Percentiles rank a stretch among this genome's conserved stretches.
phyloP scores from a whole-genome alignment of 2,888 invertebrate species.

The Drosophila pegasa region DNA sequence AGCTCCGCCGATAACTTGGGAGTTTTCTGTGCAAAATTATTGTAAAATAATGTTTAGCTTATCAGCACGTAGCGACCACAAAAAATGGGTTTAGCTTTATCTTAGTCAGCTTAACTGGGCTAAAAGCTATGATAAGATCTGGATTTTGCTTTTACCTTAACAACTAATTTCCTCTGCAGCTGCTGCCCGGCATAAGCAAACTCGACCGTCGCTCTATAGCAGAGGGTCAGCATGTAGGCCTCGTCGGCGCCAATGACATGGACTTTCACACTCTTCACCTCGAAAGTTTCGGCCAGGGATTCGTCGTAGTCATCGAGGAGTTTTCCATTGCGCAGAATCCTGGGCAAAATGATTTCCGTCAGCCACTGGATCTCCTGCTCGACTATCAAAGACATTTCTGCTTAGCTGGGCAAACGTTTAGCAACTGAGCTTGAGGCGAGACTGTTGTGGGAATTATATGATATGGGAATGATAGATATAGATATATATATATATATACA shows the following conservation, averaged over 20 bases:
- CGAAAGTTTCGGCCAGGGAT: slow-evolving; percentile 38
- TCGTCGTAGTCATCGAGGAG: slow-evolving; percentile 45
- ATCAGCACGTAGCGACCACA: not conserved
- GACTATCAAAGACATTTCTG: slow-evolving; percentile 34
- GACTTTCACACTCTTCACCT: slow-evolving; percentile 57
- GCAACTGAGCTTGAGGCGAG: not conserved
- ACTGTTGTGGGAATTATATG: not conserved
- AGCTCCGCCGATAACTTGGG: slow-evolving; percentile 69
- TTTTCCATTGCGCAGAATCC: slow-evolving; percentile 57
- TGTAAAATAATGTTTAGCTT: not conserved
- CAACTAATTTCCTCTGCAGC: slow-evolving; percentile 56
- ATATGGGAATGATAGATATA: too few species aligned
- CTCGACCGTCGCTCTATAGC: slow-evolving; percentile 71
- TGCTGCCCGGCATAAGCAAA: slow-evolving; percentile 57
- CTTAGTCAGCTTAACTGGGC: not conserved
- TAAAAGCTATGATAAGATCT: not conserved
- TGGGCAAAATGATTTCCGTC: slow-evolving; percentile 52
- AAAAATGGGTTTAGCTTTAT: not conserved
- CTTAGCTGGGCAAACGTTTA: not conserved
- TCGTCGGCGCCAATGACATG: slow-evolving; percentile 70
- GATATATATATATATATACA: too few species aligned
- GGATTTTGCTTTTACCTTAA: slow-evolving; percentile 80
- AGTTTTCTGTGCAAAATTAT: slow-evolving; percentile 73
- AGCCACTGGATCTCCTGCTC: slow-evolving; percentile 70
- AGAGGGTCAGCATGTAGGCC: slow-evolving; percentile 80